Percentiles rank a stretch among this genome's conserved stretches.
Conservation (phyloP, 37 sponge, comb jelly and placozoan genomes). For the Theonella swinhoei region DNA sequence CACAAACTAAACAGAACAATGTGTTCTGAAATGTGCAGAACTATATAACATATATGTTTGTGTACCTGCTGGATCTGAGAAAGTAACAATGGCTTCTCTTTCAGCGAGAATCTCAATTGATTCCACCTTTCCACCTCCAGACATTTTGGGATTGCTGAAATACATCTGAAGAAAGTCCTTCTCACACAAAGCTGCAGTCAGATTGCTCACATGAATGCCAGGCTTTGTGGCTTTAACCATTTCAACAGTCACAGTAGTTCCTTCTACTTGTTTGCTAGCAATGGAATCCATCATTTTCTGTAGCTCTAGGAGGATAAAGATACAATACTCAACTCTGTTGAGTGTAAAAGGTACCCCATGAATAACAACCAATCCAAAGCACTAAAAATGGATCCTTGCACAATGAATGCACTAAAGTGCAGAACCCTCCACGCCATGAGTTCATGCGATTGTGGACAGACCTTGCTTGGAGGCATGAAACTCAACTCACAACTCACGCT, state of each 20-base stretch:
- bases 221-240: background rate
- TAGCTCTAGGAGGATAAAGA: background rate
- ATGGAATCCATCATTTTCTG: background rate
- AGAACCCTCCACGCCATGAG: no score
- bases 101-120: slow-evolving; percentile 32
- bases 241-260: slow-evolving; percentile 11
- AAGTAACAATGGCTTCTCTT: slow-evolving; percentile 48
- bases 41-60: no score
- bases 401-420: no score
- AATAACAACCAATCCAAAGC: background rate
- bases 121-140: slow-evolving; percentile 39
- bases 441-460: no score
- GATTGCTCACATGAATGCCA: background rate
- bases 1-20: no score
- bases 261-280: background rate
- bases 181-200: background rate
- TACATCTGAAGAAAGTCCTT: slow-evolving; percentile 47
- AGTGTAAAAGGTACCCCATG: no score
- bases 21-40: no score
- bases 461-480: no score
- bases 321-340: background rate
- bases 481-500: no score
- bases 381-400: background rate
- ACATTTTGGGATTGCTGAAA: slow-evolving; percentile 30
- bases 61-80: slow-evolving; percentile 50